phyloP scores from a whole-genome alignment of 2,113 vertebrate species.

The Scalopus aquaticus region DNA sequence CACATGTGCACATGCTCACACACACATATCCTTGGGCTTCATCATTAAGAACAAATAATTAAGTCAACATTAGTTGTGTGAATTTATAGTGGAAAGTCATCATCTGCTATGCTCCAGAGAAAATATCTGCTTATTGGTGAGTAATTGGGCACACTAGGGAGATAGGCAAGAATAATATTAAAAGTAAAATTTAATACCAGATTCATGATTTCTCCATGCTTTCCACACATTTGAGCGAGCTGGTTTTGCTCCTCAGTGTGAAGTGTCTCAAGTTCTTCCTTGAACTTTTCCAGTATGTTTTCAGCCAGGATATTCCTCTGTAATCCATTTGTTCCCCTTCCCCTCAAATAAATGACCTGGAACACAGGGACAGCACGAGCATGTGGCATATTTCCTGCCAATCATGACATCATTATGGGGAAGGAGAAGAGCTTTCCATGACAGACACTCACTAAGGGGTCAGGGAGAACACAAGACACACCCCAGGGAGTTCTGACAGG shows the following conservation, averaged over 20 bases:
- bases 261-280: conserved; percentile 51
- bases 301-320: conserved; percentile 71
- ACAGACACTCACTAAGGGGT: neutral
- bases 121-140: neutral
- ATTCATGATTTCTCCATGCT: conserved; percentile 58
- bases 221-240: conserved; percentile 49
- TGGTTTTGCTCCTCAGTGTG: conserved; percentile 35
- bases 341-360: conserved; percentile 61
- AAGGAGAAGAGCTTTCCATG: too few relatives aligned
- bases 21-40: neutral
- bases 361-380: neutral
- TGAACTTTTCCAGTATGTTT: conserved; percentile 64
- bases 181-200: conserved; percentile 40
- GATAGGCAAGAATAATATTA: neutral
- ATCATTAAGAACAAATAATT: neutral
- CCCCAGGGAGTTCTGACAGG: neutral
- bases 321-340: conserved; percentile 45
- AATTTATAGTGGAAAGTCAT: neutral
- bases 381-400: neutral
- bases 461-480: neutral
- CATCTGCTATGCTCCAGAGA: neutral
- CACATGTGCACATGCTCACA: neutral
- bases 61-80: neutral
- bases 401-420: too few relatives aligned
- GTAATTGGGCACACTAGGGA: neutral